phyloP scores from a whole-genome alignment of 2,888 invertebrate genomes.

The Drosophila phalerata region DNA sequence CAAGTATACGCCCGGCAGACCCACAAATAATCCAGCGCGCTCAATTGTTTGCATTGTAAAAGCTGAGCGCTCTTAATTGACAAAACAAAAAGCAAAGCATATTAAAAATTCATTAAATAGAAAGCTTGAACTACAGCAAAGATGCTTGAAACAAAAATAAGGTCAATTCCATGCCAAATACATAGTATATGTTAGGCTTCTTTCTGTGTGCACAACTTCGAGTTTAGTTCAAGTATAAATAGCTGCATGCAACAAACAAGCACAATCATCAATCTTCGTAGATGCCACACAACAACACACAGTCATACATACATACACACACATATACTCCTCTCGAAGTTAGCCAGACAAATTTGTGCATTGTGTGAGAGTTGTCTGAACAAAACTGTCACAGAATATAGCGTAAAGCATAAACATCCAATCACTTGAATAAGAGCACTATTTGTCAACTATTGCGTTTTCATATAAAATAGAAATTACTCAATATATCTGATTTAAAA shows the following conservation, averaged over 20 bases:
- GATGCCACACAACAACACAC: conserved; percentile 47
- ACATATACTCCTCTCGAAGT: conserved; percentile 34
- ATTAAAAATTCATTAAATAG: conserved; percentile 78
- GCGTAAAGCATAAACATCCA: conserved; percentile 15
- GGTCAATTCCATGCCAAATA: conserved; percentile 42
- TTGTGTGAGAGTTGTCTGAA: conserved; percentile 41
- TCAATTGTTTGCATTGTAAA: conserved; percentile 42
- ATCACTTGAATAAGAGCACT: conserved; percentile 18
- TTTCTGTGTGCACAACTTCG: conserved; percentile 15
- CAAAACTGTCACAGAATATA: conserved; percentile 48
- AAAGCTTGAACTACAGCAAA: conserved; percentile 52
- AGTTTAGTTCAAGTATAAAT: conserved; percentile 50
- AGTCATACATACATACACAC: too few relatives aligned
- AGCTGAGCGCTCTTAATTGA: conserved; percentile 57
- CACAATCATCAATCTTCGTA: conserved; percentile 71
- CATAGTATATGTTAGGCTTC: conserved; percentile 49
- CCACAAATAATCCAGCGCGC: conserved; percentile 44
- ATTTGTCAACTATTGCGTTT: neutral
- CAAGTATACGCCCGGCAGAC: conserved; percentile 39
- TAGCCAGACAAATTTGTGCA: conserved; percentile 57
- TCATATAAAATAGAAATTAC: neutral
- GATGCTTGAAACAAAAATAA: conserved; percentile 13
- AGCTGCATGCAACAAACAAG: conserved; percentile 55
- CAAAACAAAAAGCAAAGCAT: conserved; percentile 51
- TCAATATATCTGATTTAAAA: neutral